Evolutionary conservation across 2,888 invertebrate genomes (phyloP).

Genomic region (Mythimna lalbum): DNA sequence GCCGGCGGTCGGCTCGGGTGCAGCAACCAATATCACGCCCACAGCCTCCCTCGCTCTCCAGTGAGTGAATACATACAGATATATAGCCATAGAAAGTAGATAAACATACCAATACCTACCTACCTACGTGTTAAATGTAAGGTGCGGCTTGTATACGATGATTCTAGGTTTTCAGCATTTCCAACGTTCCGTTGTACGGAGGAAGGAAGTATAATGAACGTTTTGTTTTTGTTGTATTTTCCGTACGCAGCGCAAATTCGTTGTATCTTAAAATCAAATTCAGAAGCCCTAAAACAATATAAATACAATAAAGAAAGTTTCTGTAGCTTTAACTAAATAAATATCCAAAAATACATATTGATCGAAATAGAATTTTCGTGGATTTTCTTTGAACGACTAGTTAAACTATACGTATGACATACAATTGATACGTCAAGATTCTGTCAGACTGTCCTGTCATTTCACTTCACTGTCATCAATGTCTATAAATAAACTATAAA

Average conservation of each 20-base stretch:
- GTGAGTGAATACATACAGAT: constrained; percentile 77
- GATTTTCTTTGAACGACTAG: not conserved
- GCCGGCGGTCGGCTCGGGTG: constrained; percentile 83
- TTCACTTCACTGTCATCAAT: not conserved
- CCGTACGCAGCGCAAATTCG: not conserved
- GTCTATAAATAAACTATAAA: too few species aligned
- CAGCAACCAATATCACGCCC: constrained; percentile 84
- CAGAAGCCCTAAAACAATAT: not conserved
- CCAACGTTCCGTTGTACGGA: constrained; percentile 52
- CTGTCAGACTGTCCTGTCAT: not conserved
- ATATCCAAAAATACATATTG: not conserved
- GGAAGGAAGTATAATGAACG: not conserved
- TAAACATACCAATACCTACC: constrained; percentile 65
- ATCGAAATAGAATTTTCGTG: not conserved
- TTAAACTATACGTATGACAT: constrained; percentile 10
- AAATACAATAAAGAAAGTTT: not conserved
- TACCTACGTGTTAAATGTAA: constrained; percentile 70
- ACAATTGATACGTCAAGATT: not conserved
- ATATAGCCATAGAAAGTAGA: constrained; percentile 78
- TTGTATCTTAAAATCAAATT: not conserved
- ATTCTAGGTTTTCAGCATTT: constrained; percentile 58
- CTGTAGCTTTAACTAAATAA: not conserved
- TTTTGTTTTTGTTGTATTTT: constrained; percentile 37
- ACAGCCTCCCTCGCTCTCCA: constrained; percentile 87
- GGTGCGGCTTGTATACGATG: constrained; percentile 73